Percentiles rank a stretch among this genome's conserved stretches.
These are phyloP conservation scores for Pyralis farinalis DNA, from an alignment of 2,888 invertebrate genomes.

Conservation along the genomic window DNA sequence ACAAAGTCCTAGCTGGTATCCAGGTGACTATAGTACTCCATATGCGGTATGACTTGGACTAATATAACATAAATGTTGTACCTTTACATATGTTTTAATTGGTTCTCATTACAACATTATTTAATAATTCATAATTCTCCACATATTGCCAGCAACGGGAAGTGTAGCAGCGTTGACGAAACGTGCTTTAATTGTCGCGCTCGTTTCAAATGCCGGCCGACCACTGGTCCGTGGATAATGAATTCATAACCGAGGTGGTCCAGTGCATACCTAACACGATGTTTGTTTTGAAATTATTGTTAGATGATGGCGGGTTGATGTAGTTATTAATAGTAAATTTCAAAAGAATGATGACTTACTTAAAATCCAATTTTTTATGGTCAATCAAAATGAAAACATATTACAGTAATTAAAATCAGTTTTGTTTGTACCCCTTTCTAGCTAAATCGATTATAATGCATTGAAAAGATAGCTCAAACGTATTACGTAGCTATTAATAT, in stretches of 20 bases:
- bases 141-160: conserved; percentile 42
- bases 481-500: too few species aligned
- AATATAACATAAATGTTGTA: too few species aligned
- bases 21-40: too few species aligned
- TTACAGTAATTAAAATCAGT: too few species aligned
- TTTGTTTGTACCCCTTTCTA: too few species aligned
- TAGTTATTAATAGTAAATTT: not conserved
- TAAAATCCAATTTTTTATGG: too few species aligned
- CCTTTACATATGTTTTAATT: too few species aligned
- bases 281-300: conserved; percentile 1
- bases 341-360: not conserved
- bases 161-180: conserved; percentile 53
- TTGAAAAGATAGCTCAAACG: too few species aligned
- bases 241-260: conserved; percentile 32
- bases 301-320: not conserved
- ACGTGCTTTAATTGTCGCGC: conserved; percentile 54
- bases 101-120: not conserved
- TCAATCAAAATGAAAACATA: too few species aligned
- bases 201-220: conserved; percentile 47
- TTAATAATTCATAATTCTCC: conserved; percentile 2
- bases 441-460: too few species aligned
- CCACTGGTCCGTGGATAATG: conserved; percentile 52
- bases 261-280: not conserved
- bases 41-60: too few species aligned
- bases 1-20: too few species aligned